Evolutionary conservation across 2,113 vertebrate species (phyloP).

Genomic region (Myotis brandtii): DNA sequence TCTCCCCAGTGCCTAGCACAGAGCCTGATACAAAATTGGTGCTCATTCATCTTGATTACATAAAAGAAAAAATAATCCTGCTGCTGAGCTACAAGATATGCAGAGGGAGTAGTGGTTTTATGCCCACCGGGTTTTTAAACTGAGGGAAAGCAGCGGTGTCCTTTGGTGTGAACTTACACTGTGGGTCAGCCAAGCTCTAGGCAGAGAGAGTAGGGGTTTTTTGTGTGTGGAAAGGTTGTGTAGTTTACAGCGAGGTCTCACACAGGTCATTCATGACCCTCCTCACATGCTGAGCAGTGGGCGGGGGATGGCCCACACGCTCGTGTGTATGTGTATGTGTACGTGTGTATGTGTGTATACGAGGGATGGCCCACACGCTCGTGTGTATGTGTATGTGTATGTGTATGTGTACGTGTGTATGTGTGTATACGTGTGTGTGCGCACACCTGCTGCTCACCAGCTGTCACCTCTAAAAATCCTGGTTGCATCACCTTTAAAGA

Average conservation of each 20-base stretch:
- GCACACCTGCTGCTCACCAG: neutral
- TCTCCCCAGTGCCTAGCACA: neutral
- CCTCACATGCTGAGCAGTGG: neutral
- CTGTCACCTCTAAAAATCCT: accelerated
- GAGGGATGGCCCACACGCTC: accelerated
- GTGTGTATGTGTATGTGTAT: accelerated
- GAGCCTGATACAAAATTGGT: neutral
- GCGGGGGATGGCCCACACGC: too few relatives aligned
- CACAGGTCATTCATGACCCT: accelerated
- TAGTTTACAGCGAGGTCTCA: accelerated
- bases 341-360: accelerated
- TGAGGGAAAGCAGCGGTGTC: neutral
- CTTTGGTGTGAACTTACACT: accelerated
- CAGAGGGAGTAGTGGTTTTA: neutral
- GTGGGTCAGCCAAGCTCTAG: too few relatives aligned
- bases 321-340: too few relatives aligned
- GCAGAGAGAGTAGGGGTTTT: accelerated
- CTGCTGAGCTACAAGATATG: accelerated
- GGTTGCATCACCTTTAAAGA: neutral
- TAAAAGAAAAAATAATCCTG: neutral
- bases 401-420: too few relatives aligned
- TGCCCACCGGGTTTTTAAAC: neutral
- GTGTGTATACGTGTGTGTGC: accelerated
- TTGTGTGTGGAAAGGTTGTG: neutral
- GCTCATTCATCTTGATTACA: accelerated